Evolutionary conservation across 1,140 invertebrate genomes (phyloP), one percentile per base, ranked within the genome.

Genomic region (Hormaphis cornu): DNA sequence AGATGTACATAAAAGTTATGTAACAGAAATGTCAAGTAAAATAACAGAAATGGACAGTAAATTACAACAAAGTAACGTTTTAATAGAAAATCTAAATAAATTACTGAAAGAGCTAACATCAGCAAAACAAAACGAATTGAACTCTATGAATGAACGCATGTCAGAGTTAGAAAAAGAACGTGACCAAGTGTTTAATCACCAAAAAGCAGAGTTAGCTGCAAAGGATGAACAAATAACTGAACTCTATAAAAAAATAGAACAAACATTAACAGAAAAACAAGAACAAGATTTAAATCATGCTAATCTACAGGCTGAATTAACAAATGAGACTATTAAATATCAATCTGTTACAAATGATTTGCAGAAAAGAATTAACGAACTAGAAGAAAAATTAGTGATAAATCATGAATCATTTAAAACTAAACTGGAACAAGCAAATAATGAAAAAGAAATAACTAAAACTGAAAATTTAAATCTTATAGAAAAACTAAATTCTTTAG

Each of bases 241-340:
- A 7, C 1, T 66, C 20, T 20, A 42, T 7, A 66, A 66, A 24
- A 46, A 66, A 66, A 28, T 66, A 20, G 44, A 66, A 66, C 18
- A 50, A 8, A 22, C 28, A 35, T 66, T 66, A 66, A 66, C 18
- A 16, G 61, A 66, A 50, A 66, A 66, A 48, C 26, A 66, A 66
- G 50, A 66, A 35, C 42, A 66, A 50, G 28, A 46, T 48, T 22
- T 48, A 22, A 50, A 12, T 24, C 24, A 66, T 33, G 14, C 42
- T n/a, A 46, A 66, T 48, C 50, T 66, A 50, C 24, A 66, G 18
- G 35, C 26, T 33, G 28, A 46, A 48, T 48, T 48, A 30, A 46
- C 20, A 16, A 66, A 30, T 22, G 44, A 50, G 50, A 30, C 28
- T 24, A 33, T 18, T 0, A 33, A 66, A 1, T 66, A 66, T 35